A percentile compares a stretch with the other conserved stretches of the same genome.
phyloP scores from a whole-genome alignment of 2,888 invertebrate genomes.

The Ornithoptera alexandrae region DNA sequence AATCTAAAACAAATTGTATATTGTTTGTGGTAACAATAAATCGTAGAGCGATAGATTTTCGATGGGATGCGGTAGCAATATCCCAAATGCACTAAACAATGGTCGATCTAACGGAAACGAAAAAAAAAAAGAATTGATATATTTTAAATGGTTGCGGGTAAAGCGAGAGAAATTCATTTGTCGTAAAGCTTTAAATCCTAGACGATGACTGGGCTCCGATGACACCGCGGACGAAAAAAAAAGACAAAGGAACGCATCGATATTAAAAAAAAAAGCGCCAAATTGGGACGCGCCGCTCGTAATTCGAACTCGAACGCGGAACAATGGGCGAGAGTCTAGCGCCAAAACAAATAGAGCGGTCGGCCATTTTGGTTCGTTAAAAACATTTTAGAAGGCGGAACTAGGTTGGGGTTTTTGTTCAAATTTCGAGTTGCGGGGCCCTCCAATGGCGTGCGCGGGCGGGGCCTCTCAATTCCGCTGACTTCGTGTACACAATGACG shows the following conservation, averaged over 20 bases:
- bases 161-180: slow-evolving; percentile 15
- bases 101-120: slow-evolving; percentile 1
- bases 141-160: slow-evolving; percentile 12
- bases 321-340: slow-evolving; percentile 51
- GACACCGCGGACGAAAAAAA: slow-evolving; percentile 31
- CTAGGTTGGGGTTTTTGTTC: slow-evolving; percentile 75
- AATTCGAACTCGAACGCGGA: slow-evolving; percentile 45
- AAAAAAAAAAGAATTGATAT: slow-evolving; percentile 3
- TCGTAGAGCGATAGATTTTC: neutral
- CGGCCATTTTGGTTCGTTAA: slow-evolving; percentile 75
- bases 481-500: slow-evolving; percentile 75
- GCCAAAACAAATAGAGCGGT: slow-evolving; percentile 69
- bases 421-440: slow-evolving; percentile 72
- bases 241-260: slow-evolving; percentile 36
- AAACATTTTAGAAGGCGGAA: slow-evolving; percentile 79
- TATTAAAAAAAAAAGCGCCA: slow-evolving; percentile 43
- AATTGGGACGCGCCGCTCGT: slow-evolving; percentile 42
- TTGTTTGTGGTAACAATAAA: neutral
- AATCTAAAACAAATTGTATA: neutral
- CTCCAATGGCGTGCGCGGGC: slow-evolving; percentile 77
- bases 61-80: slow-evolving; percentile 11
- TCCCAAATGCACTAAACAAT: slow-evolving; percentile 15
- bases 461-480: slow-evolving; percentile 74
- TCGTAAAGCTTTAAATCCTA: slow-evolving; percentile 11
- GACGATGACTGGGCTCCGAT: slow-evolving; percentile 13